Conservation (phyloP, 2,888 invertebrate species). For the Oscheius myriophilus region DNA sequence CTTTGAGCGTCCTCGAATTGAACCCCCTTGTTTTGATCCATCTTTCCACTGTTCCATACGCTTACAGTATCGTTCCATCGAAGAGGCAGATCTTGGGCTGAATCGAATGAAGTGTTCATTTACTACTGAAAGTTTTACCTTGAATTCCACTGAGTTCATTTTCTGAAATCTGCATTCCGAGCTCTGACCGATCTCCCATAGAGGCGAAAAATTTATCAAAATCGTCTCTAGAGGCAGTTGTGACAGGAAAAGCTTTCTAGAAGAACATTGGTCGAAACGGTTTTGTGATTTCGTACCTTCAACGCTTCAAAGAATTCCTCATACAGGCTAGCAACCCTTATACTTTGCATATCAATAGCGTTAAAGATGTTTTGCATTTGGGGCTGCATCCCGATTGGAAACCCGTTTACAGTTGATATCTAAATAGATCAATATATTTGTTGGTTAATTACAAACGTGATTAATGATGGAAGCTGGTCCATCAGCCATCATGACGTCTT, state of each 20-base stretch:
- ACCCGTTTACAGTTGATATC: constrained; percentile 10
- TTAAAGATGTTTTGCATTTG: constrained; percentile 37
- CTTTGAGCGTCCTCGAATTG: constrained; percentile 39
- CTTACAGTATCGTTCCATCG: constrained; percentile 50
- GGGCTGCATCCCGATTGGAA: constrained; percentile 7
- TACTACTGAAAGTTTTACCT: background rate
- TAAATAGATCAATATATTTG: background rate
- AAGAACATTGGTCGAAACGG: background rate
- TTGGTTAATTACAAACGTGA: background rate
- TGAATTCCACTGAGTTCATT: constrained; percentile 29
- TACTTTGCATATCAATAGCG: constrained; percentile 53
- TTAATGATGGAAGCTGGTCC: constrained; percentile 29
- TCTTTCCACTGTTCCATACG: constrained; percentile 51
- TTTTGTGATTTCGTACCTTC: constrained; percentile 30
- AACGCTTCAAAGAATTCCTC: constrained; percentile 50
- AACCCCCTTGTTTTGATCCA: constrained; percentile 31
- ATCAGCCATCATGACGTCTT: constrained; percentile 16
- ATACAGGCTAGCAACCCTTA: constrained; percentile 45
- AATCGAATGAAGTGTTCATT: background rate
- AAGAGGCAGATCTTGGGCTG: constrained; percentile 19
- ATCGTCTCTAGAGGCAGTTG: constrained; percentile 17
- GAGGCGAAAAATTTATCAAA: constrained; percentile 39
- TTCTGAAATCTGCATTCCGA: constrained; percentile 36
- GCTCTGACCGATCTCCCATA: constrained; percentile 40
- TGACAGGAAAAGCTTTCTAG: constrained; percentile 34